Evolutionary conservation across 2,888 invertebrate species (phyloP).

Genomic region (Drosophila basisetae): DNA sequence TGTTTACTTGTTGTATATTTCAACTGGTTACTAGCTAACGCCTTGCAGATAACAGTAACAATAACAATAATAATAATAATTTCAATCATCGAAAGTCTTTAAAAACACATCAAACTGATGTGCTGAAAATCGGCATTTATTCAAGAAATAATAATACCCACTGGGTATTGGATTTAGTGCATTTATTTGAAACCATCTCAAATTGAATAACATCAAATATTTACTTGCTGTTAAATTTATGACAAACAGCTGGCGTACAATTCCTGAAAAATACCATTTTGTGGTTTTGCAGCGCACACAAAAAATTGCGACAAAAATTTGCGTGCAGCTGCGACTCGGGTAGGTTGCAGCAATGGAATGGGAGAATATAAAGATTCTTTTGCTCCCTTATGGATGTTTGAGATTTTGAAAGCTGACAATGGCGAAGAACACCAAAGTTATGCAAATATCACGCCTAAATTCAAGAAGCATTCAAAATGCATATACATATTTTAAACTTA

Average conservation of each 20-base stretch:
- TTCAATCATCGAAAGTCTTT: conserved; percentile 19
- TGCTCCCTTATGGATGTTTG: background rate
- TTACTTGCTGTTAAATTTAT: conserved; percentile 76
- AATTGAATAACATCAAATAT: conserved; percentile 69
- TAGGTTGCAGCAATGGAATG: background rate
- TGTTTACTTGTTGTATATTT: background rate
- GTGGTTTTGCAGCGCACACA: conserved; percentile 37
- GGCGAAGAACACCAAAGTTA: background rate
- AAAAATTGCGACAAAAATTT: conserved; percentile 71
- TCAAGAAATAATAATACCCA: conserved; percentile 18
- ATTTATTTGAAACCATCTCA: conserved; percentile 19
- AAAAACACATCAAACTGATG: conserved; percentile 19
- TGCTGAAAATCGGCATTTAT: conserved; percentile 33
- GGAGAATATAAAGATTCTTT: background rate
- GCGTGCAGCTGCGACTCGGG: conserved; percentile 61
- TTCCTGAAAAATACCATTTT: conserved; percentile 50
- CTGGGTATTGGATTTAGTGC: background rate
- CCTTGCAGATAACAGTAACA: background rate
- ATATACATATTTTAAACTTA: background rate
- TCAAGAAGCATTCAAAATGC: background rate
- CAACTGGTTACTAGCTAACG: background rate
- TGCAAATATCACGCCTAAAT: background rate
- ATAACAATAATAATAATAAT: background rate
- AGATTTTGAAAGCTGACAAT: background rate
- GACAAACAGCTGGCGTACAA: conserved; percentile 61